These are phyloP conservation scores for Petrocephalus schoutedeni DNA, from an alignment of 2,797 vertebrate species.

Conservation along the genomic window DNA sequence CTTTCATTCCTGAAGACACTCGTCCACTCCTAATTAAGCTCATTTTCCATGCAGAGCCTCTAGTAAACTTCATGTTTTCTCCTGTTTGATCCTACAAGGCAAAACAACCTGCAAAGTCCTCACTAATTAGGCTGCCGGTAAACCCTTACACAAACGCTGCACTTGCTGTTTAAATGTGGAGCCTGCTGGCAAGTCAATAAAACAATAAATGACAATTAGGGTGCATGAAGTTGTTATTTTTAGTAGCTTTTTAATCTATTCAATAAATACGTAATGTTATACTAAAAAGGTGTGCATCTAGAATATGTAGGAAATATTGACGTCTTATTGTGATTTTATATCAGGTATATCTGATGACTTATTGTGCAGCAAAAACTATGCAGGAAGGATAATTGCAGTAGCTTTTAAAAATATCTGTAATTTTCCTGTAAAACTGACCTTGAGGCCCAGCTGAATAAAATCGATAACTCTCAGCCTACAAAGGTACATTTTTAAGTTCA, in stretches of 20 bases:
- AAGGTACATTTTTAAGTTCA: slow-evolving; percentile 8
- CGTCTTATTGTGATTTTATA: neutral
- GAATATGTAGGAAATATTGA: neutral
- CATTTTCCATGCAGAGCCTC: slow-evolving; percentile 2
- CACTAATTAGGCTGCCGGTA: neutral
- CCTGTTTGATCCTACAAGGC: neutral
- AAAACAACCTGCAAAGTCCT: neutral
- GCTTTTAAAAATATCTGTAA: neutral
- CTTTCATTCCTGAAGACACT: neutral
- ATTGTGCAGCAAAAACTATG: neutral
- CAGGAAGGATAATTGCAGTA: neutral
- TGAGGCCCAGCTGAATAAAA: neutral
- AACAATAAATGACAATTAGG: neutral
- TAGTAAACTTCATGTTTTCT: neutral
- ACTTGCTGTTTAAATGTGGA: neutral
- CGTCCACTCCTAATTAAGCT: slow-evolving; percentile 8
- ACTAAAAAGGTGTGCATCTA: neutral
- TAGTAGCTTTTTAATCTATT: neutral
- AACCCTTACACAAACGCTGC: neutral
- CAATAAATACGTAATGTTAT: neutral
- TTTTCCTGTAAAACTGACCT: slow-evolving; percentile 11
- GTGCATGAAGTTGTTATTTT: neutral
- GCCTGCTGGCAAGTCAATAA: neutral
- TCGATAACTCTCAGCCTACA: slow-evolving; percentile 7
- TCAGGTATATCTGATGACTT: neutral